Conservation (phyloP, 2,888 invertebrate species). For the Diabrotica balteata region DNA sequence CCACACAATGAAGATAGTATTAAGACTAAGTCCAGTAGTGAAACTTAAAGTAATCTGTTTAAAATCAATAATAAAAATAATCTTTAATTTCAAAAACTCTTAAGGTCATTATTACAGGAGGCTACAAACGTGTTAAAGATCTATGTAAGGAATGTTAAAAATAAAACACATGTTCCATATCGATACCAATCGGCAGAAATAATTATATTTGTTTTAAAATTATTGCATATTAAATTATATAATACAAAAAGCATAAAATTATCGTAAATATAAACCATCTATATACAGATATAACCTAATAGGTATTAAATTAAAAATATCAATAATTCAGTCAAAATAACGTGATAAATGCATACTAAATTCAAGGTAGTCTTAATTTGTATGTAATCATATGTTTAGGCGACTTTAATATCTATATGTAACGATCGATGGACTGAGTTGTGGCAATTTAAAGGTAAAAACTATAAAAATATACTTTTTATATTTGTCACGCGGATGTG, state of each 20-base stretch:
- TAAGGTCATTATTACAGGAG: neutral
- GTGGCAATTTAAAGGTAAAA: too few relatives aligned
- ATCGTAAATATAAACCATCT: constrained; percentile 16
- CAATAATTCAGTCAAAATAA: constrained; percentile 22
- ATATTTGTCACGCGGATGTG: too few relatives aligned
- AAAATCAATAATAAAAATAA: neutral
- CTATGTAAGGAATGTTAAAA: neutral
- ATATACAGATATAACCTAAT: constrained; percentile 9
- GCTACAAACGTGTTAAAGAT: neutral
- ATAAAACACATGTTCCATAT: constrained; percentile 3
- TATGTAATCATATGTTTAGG: neutral
- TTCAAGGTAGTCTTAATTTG: constrained; percentile 14
- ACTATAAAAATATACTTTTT: too few relatives aligned
- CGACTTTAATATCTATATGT: neutral
- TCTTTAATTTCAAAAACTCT: neutral
- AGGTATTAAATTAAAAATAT: constrained; percentile 17
- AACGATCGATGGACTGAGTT: neutral
- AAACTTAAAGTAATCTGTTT: neutral
- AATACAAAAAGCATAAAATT: constrained; percentile 22
- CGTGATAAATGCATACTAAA: constrained; percentile 16
- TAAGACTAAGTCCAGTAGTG: too few relatives aligned
- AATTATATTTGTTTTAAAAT: constrained; percentile 9
- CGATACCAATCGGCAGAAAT: neutral
- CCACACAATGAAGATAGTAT: too few relatives aligned
- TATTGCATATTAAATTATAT: constrained; percentile 24